Conservation (phyloP, 2,888 invertebrate species). For the Drosophila quinaria region DNA sequence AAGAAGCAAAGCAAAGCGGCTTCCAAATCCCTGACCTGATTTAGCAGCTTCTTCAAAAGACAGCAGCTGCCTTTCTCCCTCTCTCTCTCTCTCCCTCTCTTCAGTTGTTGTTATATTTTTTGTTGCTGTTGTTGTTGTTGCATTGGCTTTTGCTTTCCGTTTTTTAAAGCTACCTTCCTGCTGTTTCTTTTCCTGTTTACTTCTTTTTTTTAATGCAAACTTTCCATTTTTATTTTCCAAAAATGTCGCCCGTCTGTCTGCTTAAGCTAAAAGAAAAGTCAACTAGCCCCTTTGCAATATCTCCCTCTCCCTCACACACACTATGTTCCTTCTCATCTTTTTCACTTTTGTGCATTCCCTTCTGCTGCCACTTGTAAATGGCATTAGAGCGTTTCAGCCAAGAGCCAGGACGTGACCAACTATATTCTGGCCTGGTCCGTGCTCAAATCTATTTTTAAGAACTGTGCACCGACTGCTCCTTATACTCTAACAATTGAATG, state of each 20-base stretch:
- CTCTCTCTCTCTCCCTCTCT: background rate
- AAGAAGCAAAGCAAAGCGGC: constrained; percentile 21
- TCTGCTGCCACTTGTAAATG: constrained; percentile 52
- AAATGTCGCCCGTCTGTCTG: constrained; percentile 71
- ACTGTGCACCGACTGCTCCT: constrained; percentile 17
- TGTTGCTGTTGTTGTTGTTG: constrained; percentile 30
- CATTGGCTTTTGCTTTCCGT: constrained; percentile 71
- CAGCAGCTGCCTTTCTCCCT: constrained; percentile 40
- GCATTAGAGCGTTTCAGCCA: constrained; percentile 63
- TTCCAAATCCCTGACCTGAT: constrained; percentile 76
- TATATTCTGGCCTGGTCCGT: constrained; percentile 29
- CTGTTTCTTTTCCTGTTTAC: constrained; percentile 43
- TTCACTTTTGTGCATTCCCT: constrained; percentile 2
- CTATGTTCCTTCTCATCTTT: background rate
- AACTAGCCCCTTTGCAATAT: constrained; percentile 23
- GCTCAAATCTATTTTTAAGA: constrained; percentile 72
- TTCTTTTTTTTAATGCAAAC: constrained; percentile 67
- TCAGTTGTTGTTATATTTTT: constrained; percentile 4
- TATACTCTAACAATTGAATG: constrained; percentile 30
- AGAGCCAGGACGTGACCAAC: constrained; percentile 60
- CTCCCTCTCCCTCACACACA: background rate
- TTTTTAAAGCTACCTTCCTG: constrained; percentile 68
- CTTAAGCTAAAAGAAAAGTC: constrained; percentile 39
- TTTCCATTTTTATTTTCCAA: constrained; percentile 68
- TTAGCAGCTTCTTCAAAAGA: constrained; percentile 55